phyloP scores from a whole-genome alignment of 1,140 invertebrate genomes.

The Drosophila lini region DNA sequence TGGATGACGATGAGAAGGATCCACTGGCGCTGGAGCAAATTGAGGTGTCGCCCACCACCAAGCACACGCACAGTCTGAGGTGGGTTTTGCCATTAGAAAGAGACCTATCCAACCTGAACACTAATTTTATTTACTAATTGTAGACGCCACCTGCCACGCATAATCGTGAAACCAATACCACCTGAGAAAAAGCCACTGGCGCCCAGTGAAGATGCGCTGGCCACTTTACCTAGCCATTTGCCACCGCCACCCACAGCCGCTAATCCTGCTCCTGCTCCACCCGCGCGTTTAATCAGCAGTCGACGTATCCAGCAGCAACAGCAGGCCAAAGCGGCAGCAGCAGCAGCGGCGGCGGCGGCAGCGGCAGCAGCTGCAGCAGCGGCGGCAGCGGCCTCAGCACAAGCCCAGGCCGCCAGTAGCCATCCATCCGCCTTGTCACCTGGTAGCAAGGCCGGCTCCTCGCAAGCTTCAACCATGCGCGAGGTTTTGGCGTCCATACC shows the following conservation, averaged over 20 bases:
- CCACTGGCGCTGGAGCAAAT: slow-evolving; percentile 74
- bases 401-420: slow-evolving; percentile 24
- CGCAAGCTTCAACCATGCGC: slow-evolving; percentile 90
- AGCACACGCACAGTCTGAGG: slow-evolving; percentile 82
- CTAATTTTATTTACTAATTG: background rate
- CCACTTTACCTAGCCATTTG: slow-evolving; percentile 22
- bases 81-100: background rate
- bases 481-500: slow-evolving; percentile 95
- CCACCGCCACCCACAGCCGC: slow-evolving; percentile 19
- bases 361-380: slow-evolving; percentile 54
- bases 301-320: slow-evolving; percentile 80
- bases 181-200: slow-evolving; percentile 75
- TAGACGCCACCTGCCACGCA: slow-evolving; percentile 82
- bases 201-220: slow-evolving; percentile 54
- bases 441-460: slow-evolving; percentile 57
- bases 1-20: slow-evolving; percentile 82
- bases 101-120: background rate
- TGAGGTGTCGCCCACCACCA: slow-evolving; percentile 54
- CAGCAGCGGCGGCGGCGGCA: slow-evolving; percentile 59
- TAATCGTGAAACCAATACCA: slow-evolving; percentile 82
- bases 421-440: slow-evolving; percentile 41
- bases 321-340: slow-evolving; percentile 73
- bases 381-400: slow-evolving; percentile 37
- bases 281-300: slow-evolving; percentile 70
- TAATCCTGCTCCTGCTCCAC: slow-evolving; percentile 40